phyloP scores from a whole-genome alignment of 2,797 vertebrate genomes.

The Pipistrellus nathusii region DNA sequence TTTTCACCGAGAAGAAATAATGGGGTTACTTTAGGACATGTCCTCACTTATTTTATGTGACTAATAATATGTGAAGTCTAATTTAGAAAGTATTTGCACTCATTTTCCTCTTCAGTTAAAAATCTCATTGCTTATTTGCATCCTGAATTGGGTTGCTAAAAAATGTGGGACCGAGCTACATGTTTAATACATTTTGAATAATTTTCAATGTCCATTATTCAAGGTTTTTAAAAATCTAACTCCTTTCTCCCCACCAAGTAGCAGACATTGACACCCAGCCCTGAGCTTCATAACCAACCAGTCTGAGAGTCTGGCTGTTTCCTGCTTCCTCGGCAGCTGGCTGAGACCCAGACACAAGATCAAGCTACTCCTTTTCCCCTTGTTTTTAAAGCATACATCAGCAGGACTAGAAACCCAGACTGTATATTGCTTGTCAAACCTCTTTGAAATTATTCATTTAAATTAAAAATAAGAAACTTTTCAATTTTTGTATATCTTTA shows the following conservation, averaged over 20 bases:
- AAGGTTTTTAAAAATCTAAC: neutral
- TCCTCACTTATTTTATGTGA: neutral
- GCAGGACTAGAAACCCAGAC: neutral
- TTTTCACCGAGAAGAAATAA: constrained; percentile 28
- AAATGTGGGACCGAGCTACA: neutral
- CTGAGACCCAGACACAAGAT: neutral
- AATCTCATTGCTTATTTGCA: neutral
- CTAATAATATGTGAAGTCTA: neutral
- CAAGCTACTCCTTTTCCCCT: neutral
- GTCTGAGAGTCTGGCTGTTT: neutral
- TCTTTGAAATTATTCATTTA: constrained; percentile 19
- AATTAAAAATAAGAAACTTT: neutral
- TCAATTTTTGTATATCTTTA: neutral
- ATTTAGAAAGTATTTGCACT: constrained; percentile 3
- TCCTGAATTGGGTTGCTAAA: neutral
- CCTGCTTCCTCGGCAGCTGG: neutral
- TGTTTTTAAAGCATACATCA: neutral
- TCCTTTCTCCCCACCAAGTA: neutral
- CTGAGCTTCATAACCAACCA: neutral
- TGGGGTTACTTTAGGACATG: neutral
- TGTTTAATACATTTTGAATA: constrained; percentile 1
- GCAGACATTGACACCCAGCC: neutral
- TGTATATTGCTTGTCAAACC: neutral
- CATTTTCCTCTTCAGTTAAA: neutral
- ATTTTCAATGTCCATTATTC: neutral